Percentiles rank a stretch among this genome's conserved stretches.
Evolutionary conservation across 1,140 invertebrate genomes (phyloP).

Genomic region (Cotesia chilonis): DNA sequence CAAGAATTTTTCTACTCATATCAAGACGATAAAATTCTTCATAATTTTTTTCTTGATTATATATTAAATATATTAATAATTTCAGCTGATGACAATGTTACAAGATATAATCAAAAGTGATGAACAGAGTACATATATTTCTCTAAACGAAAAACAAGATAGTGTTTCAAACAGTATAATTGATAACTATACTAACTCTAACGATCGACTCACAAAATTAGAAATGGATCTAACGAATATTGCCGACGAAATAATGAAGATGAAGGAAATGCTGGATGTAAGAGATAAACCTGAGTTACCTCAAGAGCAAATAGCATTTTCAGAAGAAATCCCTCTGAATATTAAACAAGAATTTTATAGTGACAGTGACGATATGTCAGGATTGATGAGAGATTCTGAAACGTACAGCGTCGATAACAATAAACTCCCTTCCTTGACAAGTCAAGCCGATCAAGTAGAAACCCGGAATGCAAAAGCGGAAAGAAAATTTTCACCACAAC

Average conservation of each 20-base stretch:
- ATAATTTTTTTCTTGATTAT: no score
- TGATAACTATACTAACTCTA: background rate
- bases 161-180: background rate
- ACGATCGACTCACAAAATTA: slow-evolving; percentile 39
- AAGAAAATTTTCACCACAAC: background rate
- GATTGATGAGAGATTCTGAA: no score
- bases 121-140: background rate
- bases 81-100: slow-evolving; percentile 58
- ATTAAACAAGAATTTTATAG: background rate
- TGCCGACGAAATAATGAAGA: slow-evolving; percentile 21
- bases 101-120: slow-evolving; percentile 60
- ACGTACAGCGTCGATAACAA: no score
- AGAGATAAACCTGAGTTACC: background rate
- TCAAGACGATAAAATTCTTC: no score
- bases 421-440: no score
- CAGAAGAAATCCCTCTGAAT: background rate
- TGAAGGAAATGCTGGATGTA: background rate
- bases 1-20: no score
- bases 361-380: background rate
- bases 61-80: slow-evolving; percentile 4
- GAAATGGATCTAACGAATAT: slow-evolving; percentile 39
- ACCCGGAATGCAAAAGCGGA: background rate
- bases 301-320: background rate
- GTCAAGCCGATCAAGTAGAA: no score
- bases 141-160: slow-evolving; percentile 7